phyloP scores from a whole-genome alignment of 2,113 vertebrate species.

The Oryctolagus cuniculus region DNA sequence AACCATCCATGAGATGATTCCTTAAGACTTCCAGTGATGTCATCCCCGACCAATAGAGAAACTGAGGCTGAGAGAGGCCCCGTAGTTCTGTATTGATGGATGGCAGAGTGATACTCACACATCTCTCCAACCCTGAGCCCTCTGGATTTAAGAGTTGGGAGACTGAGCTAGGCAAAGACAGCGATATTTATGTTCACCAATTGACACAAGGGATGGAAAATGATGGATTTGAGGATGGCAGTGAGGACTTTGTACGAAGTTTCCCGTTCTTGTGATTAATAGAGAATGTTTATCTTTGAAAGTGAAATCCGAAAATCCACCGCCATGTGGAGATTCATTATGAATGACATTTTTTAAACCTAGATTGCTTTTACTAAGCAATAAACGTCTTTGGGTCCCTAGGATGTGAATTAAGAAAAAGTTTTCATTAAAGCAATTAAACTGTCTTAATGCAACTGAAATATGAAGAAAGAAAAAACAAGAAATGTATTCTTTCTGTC shows the following conservation, averaged over 20 bases:
- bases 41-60: neutral
- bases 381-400: slow-evolving; percentile 45
- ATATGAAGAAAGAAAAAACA: neutral
- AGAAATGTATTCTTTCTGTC: slow-evolving; percentile 55
- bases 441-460: slow-evolving; percentile 59
- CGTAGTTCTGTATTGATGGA: neutral
- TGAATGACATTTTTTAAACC: slow-evolving; percentile 14
- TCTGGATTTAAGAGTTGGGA: neutral
- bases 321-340: slow-evolving; percentile 2
- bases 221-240: neutral
- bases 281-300: neutral
- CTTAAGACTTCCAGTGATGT: neutral
- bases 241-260: neutral
- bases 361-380: slow-evolving; percentile 43
- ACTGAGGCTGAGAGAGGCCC: neutral
- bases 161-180: neutral
- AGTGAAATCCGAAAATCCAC: neutral
- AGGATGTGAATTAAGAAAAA: slow-evolving; percentile 58
- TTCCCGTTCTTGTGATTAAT: neutral
- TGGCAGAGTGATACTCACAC: too few relatives aligned
- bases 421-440: slow-evolving; percentile 60
- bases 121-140: neutral
- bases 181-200: neutral
- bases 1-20: neutral
- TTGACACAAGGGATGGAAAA: neutral